Evolutionary conservation across 2,797 vertebrate genomes (phyloP), one percentile per base, ranked within the genome.

Genomic region (Danio choprae): DNA sequence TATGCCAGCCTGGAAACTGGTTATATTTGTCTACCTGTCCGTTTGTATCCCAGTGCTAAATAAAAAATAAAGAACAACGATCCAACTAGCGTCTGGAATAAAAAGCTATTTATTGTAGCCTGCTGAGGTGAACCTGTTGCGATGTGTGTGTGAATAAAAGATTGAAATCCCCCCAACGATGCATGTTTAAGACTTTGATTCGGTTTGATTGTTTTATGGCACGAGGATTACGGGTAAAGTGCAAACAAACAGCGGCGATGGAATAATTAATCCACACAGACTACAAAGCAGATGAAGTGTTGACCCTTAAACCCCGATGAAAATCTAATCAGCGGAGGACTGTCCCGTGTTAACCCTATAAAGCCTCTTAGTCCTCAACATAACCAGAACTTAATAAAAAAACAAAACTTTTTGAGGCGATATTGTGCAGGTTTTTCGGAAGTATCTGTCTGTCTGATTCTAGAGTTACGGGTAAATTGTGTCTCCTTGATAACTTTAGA

Each of bases 101-200:
- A 83, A 83, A 83, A 84, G 72, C 18, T 90, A 92, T 93, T 93
- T 93, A 93, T 92, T 93, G 90, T 90, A 90, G 89, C 87, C 80
- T 74, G 86, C 80, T 89, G 86, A 89, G 85, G 87, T 58, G 64
- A 84, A 90, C 84, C 69, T 8, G 84, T 86, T 83, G 78, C 85
- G 22, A 29, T 29, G 81, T 89, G 78, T 84, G 84, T 88, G 89
- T 89, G 88, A 94, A 93, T 93, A 93, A 93, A 92, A 29, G 89
- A 83, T 84, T 67, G 20, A 86, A 90, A 88, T 80, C 41, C 59
- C 63, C 63, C 50, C 9, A 40, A 41, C 67, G 20, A 56, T 72
- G 76, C 51, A 38, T 50, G 22, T 69, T 62, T 12, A 60, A 43
- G 36, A 5, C 62, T 65, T 72, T 63, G 62, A 67, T 13, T 12